Conservation (phyloP, 2,113 vertebrate genomes). For the Isurus oxyrinchus region DNA sequence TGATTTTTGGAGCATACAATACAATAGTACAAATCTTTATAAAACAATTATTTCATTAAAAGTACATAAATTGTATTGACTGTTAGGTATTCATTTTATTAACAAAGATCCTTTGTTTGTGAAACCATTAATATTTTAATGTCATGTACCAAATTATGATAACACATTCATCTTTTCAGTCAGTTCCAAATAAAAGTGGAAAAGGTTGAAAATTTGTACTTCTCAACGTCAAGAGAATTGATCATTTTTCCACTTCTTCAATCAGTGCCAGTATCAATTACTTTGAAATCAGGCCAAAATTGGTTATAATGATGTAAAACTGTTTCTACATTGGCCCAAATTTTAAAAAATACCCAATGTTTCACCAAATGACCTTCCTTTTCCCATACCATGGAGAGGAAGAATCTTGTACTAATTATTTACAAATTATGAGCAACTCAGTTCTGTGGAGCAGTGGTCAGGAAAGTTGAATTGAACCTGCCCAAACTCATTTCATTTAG, state of each 20-base stretch:
- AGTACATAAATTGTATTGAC: not conserved
- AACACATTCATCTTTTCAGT: not conserved
- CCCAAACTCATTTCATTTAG: too few relatives aligned
- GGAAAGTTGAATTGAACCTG: too few relatives aligned
- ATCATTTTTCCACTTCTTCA: not conserved
- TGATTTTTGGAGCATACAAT: not conserved
- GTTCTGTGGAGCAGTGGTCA: too few relatives aligned
- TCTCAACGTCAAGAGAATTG: not conserved
- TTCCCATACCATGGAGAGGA: too few relatives aligned
- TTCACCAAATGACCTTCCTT: too few relatives aligned
- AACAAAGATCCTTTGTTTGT: not conserved
- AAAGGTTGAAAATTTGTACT: not conserved
- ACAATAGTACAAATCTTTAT: not conserved
- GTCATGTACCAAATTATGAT: not conserved
- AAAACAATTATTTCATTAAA: not conserved
- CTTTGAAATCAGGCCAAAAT: not conserved
- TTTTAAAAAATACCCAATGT: too few relatives aligned
- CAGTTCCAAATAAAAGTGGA: too few relatives aligned
- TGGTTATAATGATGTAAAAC: not conserved
- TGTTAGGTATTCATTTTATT: not conserved
- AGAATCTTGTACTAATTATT: too few relatives aligned
- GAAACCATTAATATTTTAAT: not conserved
- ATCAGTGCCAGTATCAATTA: not conserved
- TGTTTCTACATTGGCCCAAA: not conserved
- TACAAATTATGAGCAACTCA: too few relatives aligned